Percentiles rank a stretch among this genome's conserved stretches.
Conservation (phyloP, 53 echinoderm and acorn worm genomes). For the Echinometra lucunter region DNA sequence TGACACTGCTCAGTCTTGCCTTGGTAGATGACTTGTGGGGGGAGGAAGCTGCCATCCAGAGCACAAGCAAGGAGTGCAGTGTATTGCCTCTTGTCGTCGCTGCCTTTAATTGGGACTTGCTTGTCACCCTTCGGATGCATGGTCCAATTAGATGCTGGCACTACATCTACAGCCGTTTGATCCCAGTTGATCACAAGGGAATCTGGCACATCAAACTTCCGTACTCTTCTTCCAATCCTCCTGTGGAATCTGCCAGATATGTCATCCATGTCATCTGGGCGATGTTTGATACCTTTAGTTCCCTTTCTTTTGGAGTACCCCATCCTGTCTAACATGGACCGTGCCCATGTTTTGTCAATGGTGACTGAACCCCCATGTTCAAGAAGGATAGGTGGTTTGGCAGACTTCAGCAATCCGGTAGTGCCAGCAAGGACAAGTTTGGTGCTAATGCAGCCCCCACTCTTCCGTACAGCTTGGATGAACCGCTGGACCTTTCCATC, state of each 20-base stretch:
- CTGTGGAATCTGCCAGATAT: slow-evolving; percentile 22
- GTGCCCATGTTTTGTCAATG: slow-evolving; percentile 65
- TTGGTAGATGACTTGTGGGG: slow-evolving; percentile 72
- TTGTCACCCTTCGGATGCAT: slow-evolving; percentile 13
- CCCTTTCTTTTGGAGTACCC: slow-evolving; percentile 68
- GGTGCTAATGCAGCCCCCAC: slow-evolving; percentile 54
- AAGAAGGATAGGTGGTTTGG: slow-evolving; percentile 62
- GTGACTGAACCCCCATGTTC: slow-evolving; percentile 58
- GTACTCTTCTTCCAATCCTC: slow-evolving; percentile 35
- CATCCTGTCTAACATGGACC: slow-evolving; percentile 63
- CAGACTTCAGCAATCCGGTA: slow-evolving; percentile 36
- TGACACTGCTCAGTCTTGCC: slow-evolving; percentile 58
- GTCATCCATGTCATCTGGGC: slow-evolving; percentile 65
- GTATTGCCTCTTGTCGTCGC: slow-evolving; percentile 49
- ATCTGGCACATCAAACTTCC: slow-evolving; percentile 59
- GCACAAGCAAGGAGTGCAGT: slow-evolving; percentile 40
- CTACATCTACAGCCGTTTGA: slow-evolving; percentile 37
- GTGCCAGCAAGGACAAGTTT: slow-evolving; percentile 41
- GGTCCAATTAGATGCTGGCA: slow-evolving; percentile 46
- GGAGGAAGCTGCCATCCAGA: slow-evolving; percentile 43
- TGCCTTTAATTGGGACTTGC: slow-evolving; percentile 51
- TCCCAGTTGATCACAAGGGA: slow-evolving; percentile 47
- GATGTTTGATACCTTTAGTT: slow-evolving; percentile 69
- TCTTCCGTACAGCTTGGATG: slow-evolving; percentile 46
- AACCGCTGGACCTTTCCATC: slow-evolving; percentile 48